A percentile compares a stretch with the other conserved stretches of the same genome.
Evolutionary conservation across 37 sponge, comb jelly and placozoan genomes (phyloP).

Genomic region (Sycon ciliatum): DNA sequence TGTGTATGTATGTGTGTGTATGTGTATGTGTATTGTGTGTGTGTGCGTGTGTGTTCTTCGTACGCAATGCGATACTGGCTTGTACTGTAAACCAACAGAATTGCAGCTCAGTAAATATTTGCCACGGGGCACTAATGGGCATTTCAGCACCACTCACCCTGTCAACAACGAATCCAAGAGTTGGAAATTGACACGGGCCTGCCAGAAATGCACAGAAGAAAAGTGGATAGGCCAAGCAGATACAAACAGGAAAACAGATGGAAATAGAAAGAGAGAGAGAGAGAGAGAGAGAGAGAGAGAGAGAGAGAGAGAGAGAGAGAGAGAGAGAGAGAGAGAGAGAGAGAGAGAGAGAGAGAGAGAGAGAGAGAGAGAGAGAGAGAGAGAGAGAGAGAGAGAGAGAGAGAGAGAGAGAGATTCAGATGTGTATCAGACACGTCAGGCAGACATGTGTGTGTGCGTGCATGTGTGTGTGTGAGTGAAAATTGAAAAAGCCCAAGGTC

Average conservation of each 20-base stretch:
- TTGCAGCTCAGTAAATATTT: no score
- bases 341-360: slow-evolving; percentile 33
- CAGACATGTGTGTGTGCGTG: no score
- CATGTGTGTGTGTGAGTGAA: no score
- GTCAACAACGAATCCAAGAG: slow-evolving; percentile 99
- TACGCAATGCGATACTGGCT: no score
- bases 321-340: slow-evolving; percentile 33
- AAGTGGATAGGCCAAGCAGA: not conserved
- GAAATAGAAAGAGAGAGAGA: no score
- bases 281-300: slow-evolving; percentile 15
- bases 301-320: slow-evolving; percentile 13
- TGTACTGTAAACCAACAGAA: no score
- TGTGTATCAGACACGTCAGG: no score
- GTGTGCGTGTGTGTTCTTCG: no score
- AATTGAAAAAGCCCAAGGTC: no score
- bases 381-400: slow-evolving; percentile 33
- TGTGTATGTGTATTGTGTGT: not conserved
- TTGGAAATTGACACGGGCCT: slow-evolving; percentile 96
- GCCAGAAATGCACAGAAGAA: slow-evolving; percentile 11
- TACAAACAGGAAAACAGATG: slow-evolving; percentile 15
- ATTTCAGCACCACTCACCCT: no score
- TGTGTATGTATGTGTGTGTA: not conserved
- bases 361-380: slow-evolving; percentile 33
- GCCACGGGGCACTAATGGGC: no score
- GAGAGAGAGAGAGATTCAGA: slow-evolving; percentile 33